These are phyloP conservation scores for Frieseomelitta varia DNA, from an alignment of 1,140 invertebrate genomes.

Conservation along the genomic window DNA sequence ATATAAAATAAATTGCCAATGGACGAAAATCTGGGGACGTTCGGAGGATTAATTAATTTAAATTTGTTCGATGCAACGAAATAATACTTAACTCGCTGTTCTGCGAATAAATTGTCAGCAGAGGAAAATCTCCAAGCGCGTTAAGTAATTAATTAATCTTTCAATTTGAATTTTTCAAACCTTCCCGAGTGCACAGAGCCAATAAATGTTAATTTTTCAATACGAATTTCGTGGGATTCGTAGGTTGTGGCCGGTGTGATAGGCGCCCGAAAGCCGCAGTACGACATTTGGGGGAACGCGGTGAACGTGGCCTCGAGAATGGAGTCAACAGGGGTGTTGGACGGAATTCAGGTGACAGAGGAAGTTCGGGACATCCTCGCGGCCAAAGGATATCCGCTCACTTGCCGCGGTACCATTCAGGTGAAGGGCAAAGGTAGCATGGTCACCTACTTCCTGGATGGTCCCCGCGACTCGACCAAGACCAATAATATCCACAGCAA, in stretches of 20 bases:
- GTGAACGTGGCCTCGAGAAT: slow-evolving; percentile 96
- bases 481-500: slow-evolving; percentile 24
- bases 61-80: too few relatives aligned
- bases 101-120: too few relatives aligned
- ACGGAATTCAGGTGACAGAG: slow-evolving; percentile 94
- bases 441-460: slow-evolving; percentile 95
- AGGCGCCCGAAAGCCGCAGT: slow-evolving; percentile 95
- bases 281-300: slow-evolving; percentile 96
- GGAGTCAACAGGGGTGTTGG: slow-evolving; percentile 92
- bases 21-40: too few relatives aligned
- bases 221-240: not conserved
- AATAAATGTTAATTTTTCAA: not conserved
- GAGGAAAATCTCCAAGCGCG: too few relatives aligned
- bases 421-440: slow-evolving; percentile 98
- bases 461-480: slow-evolving; percentile 62
- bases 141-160: too few relatives aligned
- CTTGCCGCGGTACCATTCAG: slow-evolving; percentile 91
- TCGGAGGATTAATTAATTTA: too few relatives aligned
- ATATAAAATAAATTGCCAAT: too few relatives aligned
- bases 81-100: too few relatives aligned
- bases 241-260: slow-evolving; percentile 95
- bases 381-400: slow-evolving; percentile 88
- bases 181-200: too few relatives aligned
- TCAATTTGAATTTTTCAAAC: too few relatives aligned
- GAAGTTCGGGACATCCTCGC: slow-evolving; percentile 92